Conservation (phyloP, 37 sponge, comb jelly and placozoan genomes). For the Aplysina aerophoba region DNA sequence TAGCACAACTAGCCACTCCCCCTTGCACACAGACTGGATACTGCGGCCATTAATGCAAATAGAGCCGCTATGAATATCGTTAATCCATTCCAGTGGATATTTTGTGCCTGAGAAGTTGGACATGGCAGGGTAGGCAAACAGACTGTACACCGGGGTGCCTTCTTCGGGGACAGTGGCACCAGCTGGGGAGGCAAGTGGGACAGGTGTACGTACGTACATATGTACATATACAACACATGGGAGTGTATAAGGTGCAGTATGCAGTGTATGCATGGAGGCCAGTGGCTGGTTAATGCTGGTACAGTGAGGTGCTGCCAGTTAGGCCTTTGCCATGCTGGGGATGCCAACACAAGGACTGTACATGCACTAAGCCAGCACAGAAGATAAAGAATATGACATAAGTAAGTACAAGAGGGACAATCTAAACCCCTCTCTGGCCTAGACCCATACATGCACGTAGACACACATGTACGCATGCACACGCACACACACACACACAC, state of each 20-base stretch:
- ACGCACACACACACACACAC: too few species aligned
- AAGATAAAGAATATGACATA: too few species aligned
- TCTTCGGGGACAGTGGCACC: too few species aligned
- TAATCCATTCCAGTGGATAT: slow-evolving; percentile 81
- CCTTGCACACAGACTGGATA: slow-evolving; percentile 2
- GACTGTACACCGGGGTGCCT: slow-evolving; percentile 31
- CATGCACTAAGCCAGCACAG: too few species aligned
- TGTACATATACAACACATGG: not conserved
- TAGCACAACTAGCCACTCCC: slow-evolving; percentile 64
- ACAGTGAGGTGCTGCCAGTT: not conserved
- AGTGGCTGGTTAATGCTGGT: not conserved
- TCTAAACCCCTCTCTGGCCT: too few species aligned
- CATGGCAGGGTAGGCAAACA: slow-evolving; percentile 92
- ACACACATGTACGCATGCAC: too few species aligned
- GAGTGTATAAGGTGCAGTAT: not conserved
- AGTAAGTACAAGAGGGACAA: too few species aligned
- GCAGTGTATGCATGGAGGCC: not conserved
- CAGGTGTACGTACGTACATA: too few species aligned
- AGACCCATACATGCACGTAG: too few species aligned
- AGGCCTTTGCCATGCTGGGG: not conserved
- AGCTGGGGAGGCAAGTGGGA: too few species aligned
- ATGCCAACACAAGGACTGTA: too few species aligned
- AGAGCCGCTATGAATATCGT: slow-evolving; percentile 24
- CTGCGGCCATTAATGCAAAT: not conserved
- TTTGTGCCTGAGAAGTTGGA: slow-evolving; percentile 92